Conservation (phyloP, 2,797 vertebrate genomes). For the Lithobates sylvaticus region DNA sequence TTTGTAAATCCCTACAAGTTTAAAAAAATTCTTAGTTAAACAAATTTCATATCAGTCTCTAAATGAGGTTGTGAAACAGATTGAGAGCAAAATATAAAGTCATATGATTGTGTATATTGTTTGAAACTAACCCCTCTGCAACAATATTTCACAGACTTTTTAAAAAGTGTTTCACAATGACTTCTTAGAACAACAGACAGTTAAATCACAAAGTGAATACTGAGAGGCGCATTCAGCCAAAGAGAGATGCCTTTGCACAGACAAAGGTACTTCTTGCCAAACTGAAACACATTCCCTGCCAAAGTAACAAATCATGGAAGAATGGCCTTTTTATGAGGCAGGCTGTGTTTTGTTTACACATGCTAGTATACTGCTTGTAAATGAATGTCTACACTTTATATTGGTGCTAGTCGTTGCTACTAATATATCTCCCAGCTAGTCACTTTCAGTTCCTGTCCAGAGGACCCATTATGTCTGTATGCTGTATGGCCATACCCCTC, state of each 20-base stretch:
- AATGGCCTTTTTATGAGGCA: background rate
- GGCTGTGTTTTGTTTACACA: background rate
- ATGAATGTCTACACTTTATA: background rate
- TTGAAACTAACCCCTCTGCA: background rate
- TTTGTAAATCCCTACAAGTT: no score
- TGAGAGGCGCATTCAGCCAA: background rate
- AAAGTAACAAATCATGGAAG: conserved; percentile 5
- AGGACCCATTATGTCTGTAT: background rate
- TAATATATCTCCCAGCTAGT: background rate
- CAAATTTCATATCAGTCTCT: background rate
- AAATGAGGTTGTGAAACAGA: background rate
- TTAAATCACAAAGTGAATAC: background rate
- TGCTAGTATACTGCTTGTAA: background rate
- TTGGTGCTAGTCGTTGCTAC: background rate
- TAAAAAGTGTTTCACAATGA: background rate
- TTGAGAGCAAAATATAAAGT: background rate
- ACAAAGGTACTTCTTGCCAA: background rate
- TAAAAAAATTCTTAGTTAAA: background rate
- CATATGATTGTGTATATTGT: background rate
- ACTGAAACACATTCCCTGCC: no score
- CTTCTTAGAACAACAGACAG: background rate
- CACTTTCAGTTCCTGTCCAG: background rate
- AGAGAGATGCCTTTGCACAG: background rate
- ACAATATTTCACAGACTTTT: background rate
- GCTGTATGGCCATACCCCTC: background rate